Percentiles rank a stretch among this genome's conserved stretches.
These are phyloP conservation scores for Nemotelus nigrinus DNA, from an alignment of 2,888 invertebrate species.

Conservation along the genomic window DNA sequence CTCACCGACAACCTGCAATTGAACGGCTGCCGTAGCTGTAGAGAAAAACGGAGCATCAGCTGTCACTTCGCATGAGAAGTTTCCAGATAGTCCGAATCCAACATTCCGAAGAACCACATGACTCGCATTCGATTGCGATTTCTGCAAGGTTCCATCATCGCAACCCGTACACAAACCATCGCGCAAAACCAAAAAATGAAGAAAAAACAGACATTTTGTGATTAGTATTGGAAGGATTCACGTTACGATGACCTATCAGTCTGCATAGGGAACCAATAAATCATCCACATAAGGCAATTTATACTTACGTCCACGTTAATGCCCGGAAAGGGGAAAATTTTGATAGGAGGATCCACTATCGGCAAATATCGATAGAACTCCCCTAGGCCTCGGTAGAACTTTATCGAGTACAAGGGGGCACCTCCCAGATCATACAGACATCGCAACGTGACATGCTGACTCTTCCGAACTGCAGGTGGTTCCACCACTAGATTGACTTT, in stretches of 20 bases:
- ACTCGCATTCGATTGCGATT: conserved; percentile 76
- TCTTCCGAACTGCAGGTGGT: conserved; percentile 75
- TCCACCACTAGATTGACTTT: conserved; percentile 75
- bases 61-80: conserved; percentile 83
- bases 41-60: conserved; percentile 77
- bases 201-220: conserved; percentile 2
- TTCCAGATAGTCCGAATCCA: conserved; percentile 77
- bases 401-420: conserved; percentile 81
- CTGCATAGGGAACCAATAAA: conserved; percentile 26
- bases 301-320: conserved; percentile 84
- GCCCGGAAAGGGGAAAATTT: conserved; percentile 78
- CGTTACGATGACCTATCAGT: not conserved
- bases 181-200: conserved; percentile 2
- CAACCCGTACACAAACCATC: conserved; percentile 12
- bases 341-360: conserved; percentile 75
- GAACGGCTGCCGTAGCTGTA: conserved; percentile 72
- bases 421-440: conserved; percentile 83
- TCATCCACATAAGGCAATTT: conserved; percentile 46
- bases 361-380: conserved; percentile 89
- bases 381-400: conserved; percentile 85
- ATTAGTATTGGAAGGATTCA: conserved; percentile 24
- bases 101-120: conserved; percentile 77
- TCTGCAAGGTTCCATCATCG: conserved; percentile 66
- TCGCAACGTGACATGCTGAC: conserved; percentile 74
- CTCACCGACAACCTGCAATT: conserved; percentile 82